A percentile compares a stretch with the other conserved stretches of the same genome.
These are phyloP conservation scores for Hofmannophila pseudospretella DNA, from an alignment of 2,888 invertebrate species.

Conservation along the genomic window DNA sequence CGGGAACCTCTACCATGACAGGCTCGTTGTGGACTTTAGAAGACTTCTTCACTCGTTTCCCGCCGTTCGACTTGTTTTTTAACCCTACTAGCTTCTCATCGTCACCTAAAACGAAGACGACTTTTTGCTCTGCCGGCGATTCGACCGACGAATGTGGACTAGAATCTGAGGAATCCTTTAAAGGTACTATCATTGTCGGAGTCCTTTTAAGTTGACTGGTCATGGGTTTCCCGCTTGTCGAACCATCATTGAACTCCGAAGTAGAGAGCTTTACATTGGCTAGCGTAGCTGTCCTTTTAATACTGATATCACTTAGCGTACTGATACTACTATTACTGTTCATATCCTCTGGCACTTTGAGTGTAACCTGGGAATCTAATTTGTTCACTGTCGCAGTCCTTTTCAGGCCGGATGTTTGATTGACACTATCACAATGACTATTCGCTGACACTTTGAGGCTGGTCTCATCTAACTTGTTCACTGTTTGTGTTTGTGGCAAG, in stretches of 20 bases:
- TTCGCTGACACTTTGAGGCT: too few species aligned
- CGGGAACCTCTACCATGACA: slow-evolving; percentile 23
- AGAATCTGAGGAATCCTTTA: slow-evolving; percentile 50
- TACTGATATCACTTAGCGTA: slow-evolving; percentile 47
- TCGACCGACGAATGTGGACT: slow-evolving; percentile 52
- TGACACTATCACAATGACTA: too few species aligned
- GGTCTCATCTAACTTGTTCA: too few species aligned
- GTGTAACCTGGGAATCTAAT: slow-evolving; percentile 24
- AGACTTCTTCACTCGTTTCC: slow-evolving; percentile 63
- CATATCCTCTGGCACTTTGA: slow-evolving; percentile 43
- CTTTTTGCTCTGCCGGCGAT: slow-evolving; percentile 55
- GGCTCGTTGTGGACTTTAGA: slow-evolving; percentile 46
- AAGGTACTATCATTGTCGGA: slow-evolving; percentile 46
- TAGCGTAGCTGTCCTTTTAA: slow-evolving; percentile 55
- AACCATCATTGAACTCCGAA: slow-evolving; percentile 35
- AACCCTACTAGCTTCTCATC: slow-evolving; percentile 82
- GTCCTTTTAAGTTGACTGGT: slow-evolving; percentile 42
- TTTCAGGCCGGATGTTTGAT: slow-evolving; percentile 21
- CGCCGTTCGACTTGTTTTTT: slow-evolving; percentile 72
- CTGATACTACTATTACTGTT: slow-evolving; percentile 51
- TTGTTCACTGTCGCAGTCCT: slow-evolving; percentile 29
- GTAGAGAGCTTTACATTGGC: slow-evolving; percentile 64
- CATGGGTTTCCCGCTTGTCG: slow-evolving; percentile 32
- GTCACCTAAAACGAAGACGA: slow-evolving; percentile 85
- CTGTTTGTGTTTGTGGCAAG: slow-evolving; percentile 11